phyloP scores from a whole-genome alignment of 2,888 invertebrate species.

The Ormia ochracea region DNA sequence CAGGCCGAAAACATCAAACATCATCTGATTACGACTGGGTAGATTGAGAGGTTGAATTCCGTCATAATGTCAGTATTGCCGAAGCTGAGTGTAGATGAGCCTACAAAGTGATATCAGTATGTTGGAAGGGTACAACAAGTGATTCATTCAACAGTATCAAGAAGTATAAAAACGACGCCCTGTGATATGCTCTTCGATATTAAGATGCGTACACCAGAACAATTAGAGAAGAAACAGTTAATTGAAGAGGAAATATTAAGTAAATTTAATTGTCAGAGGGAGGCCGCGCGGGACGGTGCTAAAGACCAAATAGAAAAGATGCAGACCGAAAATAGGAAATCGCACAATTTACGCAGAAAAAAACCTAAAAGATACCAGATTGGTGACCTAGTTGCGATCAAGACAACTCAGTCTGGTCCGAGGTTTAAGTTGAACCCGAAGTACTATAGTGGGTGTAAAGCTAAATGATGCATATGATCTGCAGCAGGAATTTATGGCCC shows the following conservation, averaged over 20 bases:
- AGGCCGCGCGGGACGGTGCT: slow-evolving; percentile 35
- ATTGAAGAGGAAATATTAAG: slow-evolving; percentile 22
- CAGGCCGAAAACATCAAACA: slow-evolving; percentile 63
- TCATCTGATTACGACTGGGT: slow-evolving; percentile 45
- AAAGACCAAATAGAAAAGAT: slow-evolving; percentile 48
- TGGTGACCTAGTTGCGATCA: slow-evolving; percentile 64
- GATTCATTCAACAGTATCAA: slow-evolving; percentile 8
- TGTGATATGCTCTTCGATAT: slow-evolving; percentile 36
- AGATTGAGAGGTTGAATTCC: slow-evolving; percentile 31
- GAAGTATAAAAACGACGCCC: slow-evolving; percentile 37
- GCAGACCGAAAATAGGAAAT: slow-evolving; percentile 55
- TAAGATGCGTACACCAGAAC: slow-evolving; percentile 18
- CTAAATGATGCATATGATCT: neutral
- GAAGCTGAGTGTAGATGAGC: slow-evolving; percentile 35
- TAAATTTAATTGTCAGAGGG: slow-evolving; percentile 37
- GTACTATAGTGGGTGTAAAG: slow-evolving; percentile 67
- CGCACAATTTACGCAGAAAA: slow-evolving; percentile 49
- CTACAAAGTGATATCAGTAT: slow-evolving; percentile 33
- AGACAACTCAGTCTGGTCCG: slow-evolving; percentile 70
- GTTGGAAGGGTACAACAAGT: slow-evolving; percentile 40
- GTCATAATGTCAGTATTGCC: slow-evolving; percentile 29
- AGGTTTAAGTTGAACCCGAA: slow-evolving; percentile 70
- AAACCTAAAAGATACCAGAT: slow-evolving; percentile 17
- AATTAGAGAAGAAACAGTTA: neutral
- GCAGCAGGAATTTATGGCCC: neutral